Base-by-base conservation (phyloP, 1,140 invertebrate species). In the Ctenoplectra terminalis region DNA sequence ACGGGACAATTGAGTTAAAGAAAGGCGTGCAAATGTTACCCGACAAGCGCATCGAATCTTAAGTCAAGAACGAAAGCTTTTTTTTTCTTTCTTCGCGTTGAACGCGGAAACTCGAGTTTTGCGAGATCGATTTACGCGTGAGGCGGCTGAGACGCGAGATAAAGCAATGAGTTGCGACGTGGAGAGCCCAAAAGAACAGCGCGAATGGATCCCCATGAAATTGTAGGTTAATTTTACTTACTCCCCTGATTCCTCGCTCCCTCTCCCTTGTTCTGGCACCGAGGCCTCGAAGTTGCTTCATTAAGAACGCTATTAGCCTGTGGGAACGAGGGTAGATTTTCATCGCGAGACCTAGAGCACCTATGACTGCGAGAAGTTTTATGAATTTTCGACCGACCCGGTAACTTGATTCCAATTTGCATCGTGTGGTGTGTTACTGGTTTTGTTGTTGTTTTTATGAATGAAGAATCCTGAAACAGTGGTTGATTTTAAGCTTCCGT, bases 171-270 rank as follows among this genome's bases (percentile, higher is more conserved):
- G 77, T 60, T 71, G 82, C 50, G 54, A 81, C 72, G 29, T 56
- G 60, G 72, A 81, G 64, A 77, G 23, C 29, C 58, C 79, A 54
- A 67, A 82, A 63, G 85, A 87, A 43, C 66, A 77, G 43, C 79
- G 63, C 50, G 63, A 82, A 69, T 76, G 79, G 74, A 87, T 79
- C n/a, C 64, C 85, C 78, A 69, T 73, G 74, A 87, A 87, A 75
- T 87, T 81, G 82, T 87, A 84, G n/a, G 82, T 87, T 73, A 70
- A 75, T 75, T 76, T 87, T 61, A 80, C 56, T 86, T 60, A 56
- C 52, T 67, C 34, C 54, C 54, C 13, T 67, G 54, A 60, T 43
- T 5, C 43, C 52, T 20, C 17, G 5, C 9, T 20, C 8, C 31
- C n/a, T 26, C 43, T 37, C 37, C 50, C 50, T 58, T 70, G 64